These are phyloP conservation scores for Engystomops pustulosus DNA, from an alignment of 2,113 vertebrate genomes.

Conservation along the genomic window DNA sequence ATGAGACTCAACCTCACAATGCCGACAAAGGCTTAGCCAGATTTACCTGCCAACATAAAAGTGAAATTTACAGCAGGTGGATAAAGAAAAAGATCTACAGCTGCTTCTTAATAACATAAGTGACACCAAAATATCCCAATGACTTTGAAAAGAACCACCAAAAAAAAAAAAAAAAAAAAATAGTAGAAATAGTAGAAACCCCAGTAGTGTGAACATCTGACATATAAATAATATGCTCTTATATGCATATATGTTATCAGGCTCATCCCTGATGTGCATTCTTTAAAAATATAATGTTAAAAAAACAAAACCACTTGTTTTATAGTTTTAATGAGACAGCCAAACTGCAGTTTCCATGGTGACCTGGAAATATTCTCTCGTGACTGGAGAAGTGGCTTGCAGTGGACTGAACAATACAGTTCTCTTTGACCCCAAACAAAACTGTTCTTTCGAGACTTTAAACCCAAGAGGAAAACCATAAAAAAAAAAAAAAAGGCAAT, in stretches of 20 bases:
- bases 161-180: background rate
- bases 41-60: background rate
- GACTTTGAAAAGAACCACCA: background rate
- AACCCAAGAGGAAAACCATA: background rate
- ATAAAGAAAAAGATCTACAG: background rate
- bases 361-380: slow-evolving; percentile 17
- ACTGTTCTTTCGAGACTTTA: background rate
- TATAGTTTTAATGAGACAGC: slow-evolving; percentile 22
- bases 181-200: too few species aligned
- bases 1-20: too few species aligned
- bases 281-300: background rate
- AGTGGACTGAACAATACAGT: background rate
- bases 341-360: slow-evolving; percentile 14
- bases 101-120: background rate
- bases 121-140: background rate
- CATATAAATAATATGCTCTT: background rate
- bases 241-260: background rate
- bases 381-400: slow-evolving; percentile 1
- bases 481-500: too few species aligned
- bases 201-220: background rate
- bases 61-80: background rate
- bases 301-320: background rate
- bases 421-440: background rate
- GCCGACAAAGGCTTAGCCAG: background rate
- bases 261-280: background rate